Evolutionary conservation across 64 coral and sea anemone species (phyloP), one percentile per base, ranked within the genome.

Genomic region (Porites lutea): DNA sequence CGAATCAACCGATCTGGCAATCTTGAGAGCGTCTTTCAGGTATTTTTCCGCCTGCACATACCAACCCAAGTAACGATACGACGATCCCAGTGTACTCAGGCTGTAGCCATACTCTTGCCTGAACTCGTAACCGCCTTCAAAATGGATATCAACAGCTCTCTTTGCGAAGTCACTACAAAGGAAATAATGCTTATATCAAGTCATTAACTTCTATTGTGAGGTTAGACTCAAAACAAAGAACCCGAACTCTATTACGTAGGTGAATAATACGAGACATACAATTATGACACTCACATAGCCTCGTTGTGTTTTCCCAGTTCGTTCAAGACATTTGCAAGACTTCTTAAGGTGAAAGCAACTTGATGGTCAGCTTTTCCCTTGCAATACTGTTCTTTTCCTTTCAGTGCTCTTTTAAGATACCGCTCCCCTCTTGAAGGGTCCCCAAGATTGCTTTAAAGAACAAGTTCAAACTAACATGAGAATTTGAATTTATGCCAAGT

Each of bases 251-350:
- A n/a, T n/a, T n/a, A 37, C 0, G 1, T 37, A 37, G 27, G 27
- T 37, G 27, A 37, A 37, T 37, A 37, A 0, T 37, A 37, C 27
- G 27, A 37, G 0, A 37, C 27, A 37, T 37, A 37, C 27, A 37
- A 37, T 37, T 37, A 37, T 37, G 27, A 37, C 27, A 57, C 54
- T 57, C 54, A 57, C 54, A 57, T 57, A 57, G 54, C 54, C 75
- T 78, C 52, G 18, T 14, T 16, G 1, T 78, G 75, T 54, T 11
- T 55, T 54, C 75, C 75, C 75, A 78, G 5, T 13, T 78, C 75
- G 75, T 78, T 78, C 51, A 78, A 57, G 4, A 78, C 75, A 55
- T 78, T 78, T 78, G 50, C 75, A 78, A 78, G 75, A 58, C 75
- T 78, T 78, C 51, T 47, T 11, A 78, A 15, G 52, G 75, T 78